phyloP scores from a whole-genome alignment of 1,140 invertebrate species.

The Leptopilina boulardi region DNA sequence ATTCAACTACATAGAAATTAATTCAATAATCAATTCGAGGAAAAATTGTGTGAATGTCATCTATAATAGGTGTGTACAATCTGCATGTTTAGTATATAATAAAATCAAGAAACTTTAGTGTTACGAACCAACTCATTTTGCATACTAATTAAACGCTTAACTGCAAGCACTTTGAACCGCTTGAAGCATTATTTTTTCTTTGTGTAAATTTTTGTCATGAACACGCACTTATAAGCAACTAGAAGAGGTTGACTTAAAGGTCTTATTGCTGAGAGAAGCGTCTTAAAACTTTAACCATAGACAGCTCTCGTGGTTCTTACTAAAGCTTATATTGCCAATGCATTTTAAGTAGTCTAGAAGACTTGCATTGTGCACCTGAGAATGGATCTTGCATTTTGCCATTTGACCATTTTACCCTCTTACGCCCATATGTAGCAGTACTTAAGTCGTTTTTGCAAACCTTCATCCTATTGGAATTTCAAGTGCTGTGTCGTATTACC shows the following conservation, averaged over 20 bases:
- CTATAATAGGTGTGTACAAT: not conserved
- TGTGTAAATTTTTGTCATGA: conserved; percentile 56
- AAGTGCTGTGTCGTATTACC: conserved; percentile 6
- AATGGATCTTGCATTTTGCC: conserved; percentile 47
- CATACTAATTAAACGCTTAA: conserved; percentile 52
- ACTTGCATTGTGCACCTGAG: conserved; percentile 59
- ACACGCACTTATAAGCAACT: conserved; percentile 49
- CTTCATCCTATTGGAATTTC: not conserved
- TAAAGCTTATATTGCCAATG: conserved; percentile 74
- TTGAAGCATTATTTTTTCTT: conserved; percentile 46
- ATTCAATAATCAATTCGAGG: not conserved
- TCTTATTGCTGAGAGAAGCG: conserved; percentile 52
- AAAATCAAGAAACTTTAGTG: conserved; percentile 31
- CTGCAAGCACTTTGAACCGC: conserved; percentile 36
- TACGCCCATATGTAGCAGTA: conserved; percentile 26
- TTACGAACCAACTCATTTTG: conserved; percentile 36
- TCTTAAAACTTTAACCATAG: conserved; percentile 53
- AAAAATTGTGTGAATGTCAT: not conserved
- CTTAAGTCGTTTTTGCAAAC: conserved; percentile 12
- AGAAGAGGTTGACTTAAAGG: conserved; percentile 59
- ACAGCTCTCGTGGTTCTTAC: conserved; percentile 58
- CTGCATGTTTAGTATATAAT: conserved; percentile 4
- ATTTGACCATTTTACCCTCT: conserved; percentile 51
- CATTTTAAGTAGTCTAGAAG: conserved; percentile 73
- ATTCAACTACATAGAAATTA: too few relatives aligned